Evolutionary conservation across 2,797 vertebrate genomes (phyloP), one percentile per base, ranked within the genome.

Genomic region (Geotrypetes seraphini): DNA sequence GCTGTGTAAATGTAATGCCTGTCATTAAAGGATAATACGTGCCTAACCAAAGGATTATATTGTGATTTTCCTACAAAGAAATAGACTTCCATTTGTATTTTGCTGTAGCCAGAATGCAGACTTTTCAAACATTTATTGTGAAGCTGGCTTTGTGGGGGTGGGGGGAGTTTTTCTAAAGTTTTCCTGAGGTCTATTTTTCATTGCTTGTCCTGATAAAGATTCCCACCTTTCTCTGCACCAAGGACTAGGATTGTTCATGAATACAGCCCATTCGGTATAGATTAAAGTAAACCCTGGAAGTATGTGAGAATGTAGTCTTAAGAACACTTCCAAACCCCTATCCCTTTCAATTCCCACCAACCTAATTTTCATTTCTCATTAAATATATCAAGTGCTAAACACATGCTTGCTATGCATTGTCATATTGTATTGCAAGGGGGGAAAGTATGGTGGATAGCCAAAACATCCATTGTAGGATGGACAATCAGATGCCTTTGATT

Each of bases 21-120:
- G 33, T 72, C 69, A 47, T 70, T 60, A 65, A 43, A 57, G 47
- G 53, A 67, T 60, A 55, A 56, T 59, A 43, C 41, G 7, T 46
- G 57, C 60, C 1, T 11, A 57, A 53, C 31, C 25, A 16, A 59
- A 61, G 50, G 60, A 56, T 49, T 59, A 36, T 15, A 16, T 16
- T 43, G 45, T 39, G 64, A 51, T 60, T 70, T 10, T 61, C 36
- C 46, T 50, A 24, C 28, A 39, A 29, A n/a, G n/a, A n/a, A n/a
- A 39, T 31, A 31, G 39, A 39, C 25, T 15, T 31, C 22, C 31
- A 4, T 16, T 19, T 25, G 14, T 19, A 12, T 29, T 38, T 31
- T 8, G 19, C n/a, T n/a, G n/a, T n/a, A n/a, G n/a, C n/a, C n/a
- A 10, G 12, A 9, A 5, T 14, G 35, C 36, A 25, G 5, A 23